phyloP scores from a whole-genome alignment of 1,140 invertebrate species.

The Pomacea maculata region DNA sequence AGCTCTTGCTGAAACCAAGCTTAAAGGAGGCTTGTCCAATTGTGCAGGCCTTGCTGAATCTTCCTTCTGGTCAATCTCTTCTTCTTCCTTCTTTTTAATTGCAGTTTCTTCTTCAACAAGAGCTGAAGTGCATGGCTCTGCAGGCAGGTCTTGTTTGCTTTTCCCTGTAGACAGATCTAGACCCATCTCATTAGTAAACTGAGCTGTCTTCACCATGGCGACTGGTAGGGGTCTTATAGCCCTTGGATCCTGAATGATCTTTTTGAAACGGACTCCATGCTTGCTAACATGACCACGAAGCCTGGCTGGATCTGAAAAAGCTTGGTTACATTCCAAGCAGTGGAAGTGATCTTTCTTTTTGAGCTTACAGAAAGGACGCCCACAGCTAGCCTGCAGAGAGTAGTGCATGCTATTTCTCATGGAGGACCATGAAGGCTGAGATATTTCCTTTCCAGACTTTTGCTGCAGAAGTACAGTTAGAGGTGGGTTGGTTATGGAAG shows the following conservation, averaged over 20 bases:
- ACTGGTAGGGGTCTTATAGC: not conserved
- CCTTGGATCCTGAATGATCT: slow-evolving; percentile 13
- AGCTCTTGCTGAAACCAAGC: no score
- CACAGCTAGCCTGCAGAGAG: slow-evolving; percentile 72
- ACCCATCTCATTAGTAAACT: not conserved
- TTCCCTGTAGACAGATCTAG: slow-evolving; percentile 23
- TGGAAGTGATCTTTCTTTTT: slow-evolving; percentile 87
- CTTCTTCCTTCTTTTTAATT: not conserved
- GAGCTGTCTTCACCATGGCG: not conserved
- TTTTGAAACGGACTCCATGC: slow-evolving; percentile 58
- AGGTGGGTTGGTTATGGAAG: slow-evolving; percentile 33
- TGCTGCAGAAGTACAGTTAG: slow-evolving; percentile 61
- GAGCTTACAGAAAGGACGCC: slow-evolving; percentile 85
- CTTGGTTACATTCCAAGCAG: slow-evolving; percentile 87
- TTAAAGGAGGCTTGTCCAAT: not conserved
- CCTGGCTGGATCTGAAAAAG: slow-evolving; percentile 65
- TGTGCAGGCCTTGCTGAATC: slow-evolving; percentile 11
- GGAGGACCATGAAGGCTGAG: slow-evolving; percentile 42
- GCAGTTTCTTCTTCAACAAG: not conserved
- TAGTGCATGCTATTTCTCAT: slow-evolving; percentile 55
- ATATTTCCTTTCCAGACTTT: slow-evolving; percentile 34
- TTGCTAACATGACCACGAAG: slow-evolving; percentile 65
- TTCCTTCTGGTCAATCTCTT: slow-evolving; percentile 12
- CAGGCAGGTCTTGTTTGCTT: not conserved
- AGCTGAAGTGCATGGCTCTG: no score